phyloP scores from a whole-genome alignment of 2,888 invertebrate genomes.

The Troglohyphantes excavatus region DNA sequence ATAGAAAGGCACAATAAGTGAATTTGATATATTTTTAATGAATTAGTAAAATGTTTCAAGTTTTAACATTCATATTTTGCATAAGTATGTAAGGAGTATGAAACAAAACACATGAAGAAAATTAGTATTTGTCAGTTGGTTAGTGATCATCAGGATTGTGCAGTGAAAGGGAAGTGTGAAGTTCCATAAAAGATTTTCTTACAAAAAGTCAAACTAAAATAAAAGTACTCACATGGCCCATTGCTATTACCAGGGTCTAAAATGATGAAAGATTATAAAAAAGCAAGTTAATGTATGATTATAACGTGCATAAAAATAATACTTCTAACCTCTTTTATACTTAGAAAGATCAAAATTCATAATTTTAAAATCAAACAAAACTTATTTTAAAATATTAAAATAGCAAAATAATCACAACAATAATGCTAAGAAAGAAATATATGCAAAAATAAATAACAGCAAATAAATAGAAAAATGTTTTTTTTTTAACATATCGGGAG shows the following conservation, averaged over 20 bases:
- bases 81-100: conserved; percentile 16
- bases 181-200: conserved; percentile 31
- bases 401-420: conserved; percentile 62
- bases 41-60: background rate
- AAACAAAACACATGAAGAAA: conserved; percentile 13
- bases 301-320: conserved; percentile 70
- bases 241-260: conserved; percentile 92
- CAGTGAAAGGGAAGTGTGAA: conserved; percentile 60
- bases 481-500: too few relatives aligned
- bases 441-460: conserved; percentile 32
- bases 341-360: conserved; percentile 16
- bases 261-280: conserved; percentile 76
- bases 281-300: conserved; percentile 73
- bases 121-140: conserved; percentile 36
- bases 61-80: conserved; percentile 2
- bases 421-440: conserved; percentile 52
- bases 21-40: background rate
- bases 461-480: conserved; percentile 17
- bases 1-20: too few relatives aligned
- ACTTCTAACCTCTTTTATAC: conserved; percentile 23
- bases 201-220: conserved; percentile 69
- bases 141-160: conserved; percentile 57
- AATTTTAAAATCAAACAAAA: conserved; percentile 28
- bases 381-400: conserved; percentile 82
- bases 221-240: conserved; percentile 92